Conservation (phyloP, 2,113 vertebrate species). For the Grantiella picta region DNA sequence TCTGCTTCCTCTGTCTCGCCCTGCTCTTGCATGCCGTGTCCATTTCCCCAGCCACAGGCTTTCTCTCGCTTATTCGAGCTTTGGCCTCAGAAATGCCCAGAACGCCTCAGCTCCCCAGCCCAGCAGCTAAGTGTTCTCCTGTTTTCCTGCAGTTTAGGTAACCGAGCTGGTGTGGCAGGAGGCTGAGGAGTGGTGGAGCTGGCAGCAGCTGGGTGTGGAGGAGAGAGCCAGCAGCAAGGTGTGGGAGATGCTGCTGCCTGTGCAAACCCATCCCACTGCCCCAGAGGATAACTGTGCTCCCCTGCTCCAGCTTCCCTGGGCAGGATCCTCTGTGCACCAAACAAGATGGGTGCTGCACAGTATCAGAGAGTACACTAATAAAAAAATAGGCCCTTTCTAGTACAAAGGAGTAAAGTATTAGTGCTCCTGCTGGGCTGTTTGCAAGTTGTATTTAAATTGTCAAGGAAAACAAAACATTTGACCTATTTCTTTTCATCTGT, state of each 20-base stretch:
- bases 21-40: not conserved
- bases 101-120: not conserved
- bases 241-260: not conserved
- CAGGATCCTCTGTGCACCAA: not conserved
- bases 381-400: not conserved
- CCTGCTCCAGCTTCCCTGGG: not conserved
- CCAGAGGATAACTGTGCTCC: accelerated
- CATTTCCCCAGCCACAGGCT: not conserved
- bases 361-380: accelerated
- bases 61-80: not conserved
- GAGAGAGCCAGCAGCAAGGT: not conserved
- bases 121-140: accelerated
- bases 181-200: not conserved
- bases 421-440: not conserved
- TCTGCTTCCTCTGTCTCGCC: not conserved
- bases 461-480: not conserved
- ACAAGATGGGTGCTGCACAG: accelerated
- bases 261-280: not conserved
- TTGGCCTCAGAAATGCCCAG: not conserved
- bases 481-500: not conserved
- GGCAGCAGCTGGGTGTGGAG: accelerated
- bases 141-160: not conserved
- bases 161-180: accelerated
- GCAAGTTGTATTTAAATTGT: not conserved
- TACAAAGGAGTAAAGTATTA: not conserved